phyloP scores from a whole-genome alignment of 2,888 invertebrate species.

The Tholera decimalis region DNA sequence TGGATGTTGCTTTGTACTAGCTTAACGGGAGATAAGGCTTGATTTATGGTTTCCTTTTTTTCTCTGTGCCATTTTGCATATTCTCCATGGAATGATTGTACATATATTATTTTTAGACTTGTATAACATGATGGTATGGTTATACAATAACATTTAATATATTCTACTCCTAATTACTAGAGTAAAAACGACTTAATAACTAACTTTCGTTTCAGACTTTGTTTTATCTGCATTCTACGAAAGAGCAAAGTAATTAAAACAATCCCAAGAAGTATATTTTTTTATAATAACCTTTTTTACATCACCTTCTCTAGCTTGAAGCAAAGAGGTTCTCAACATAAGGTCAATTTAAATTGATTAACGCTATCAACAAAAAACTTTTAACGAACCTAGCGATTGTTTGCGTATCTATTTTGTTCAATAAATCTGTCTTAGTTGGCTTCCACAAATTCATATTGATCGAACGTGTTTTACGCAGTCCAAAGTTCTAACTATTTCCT shows the following conservation, averaged over 20 bases:
- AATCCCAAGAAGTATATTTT: conserved; percentile 9
- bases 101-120: not conserved
- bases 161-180: not conserved
- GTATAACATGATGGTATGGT: not conserved
- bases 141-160: not conserved
- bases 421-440: not conserved
- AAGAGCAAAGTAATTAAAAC: conserved; percentile 1
- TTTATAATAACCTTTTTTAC: not conserved
- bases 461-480: conserved; percentile 34
- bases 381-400: not conserved
- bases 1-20: conserved; percentile 42
- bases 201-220: not conserved
- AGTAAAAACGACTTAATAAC: too few relatives aligned
- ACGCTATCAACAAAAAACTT: not conserved
- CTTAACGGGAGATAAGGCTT: conserved; percentile 38
- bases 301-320: not conserved
- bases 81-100: conserved; percentile 20
- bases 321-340: not conserved
- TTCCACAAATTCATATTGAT: conserved; percentile 30
- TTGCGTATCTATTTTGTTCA: not conserved
- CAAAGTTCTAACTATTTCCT: conserved; percentile 57
- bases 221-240: not conserved
- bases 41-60: conserved; percentile 33
- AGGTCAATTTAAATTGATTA: not conserved
- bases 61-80: not conserved